A percentile compares a stretch with the other conserved stretches of the same genome.
phyloP scores from a whole-genome alignment of 2,113 vertebrate species.

The Triplophysa tibetana region DNA sequence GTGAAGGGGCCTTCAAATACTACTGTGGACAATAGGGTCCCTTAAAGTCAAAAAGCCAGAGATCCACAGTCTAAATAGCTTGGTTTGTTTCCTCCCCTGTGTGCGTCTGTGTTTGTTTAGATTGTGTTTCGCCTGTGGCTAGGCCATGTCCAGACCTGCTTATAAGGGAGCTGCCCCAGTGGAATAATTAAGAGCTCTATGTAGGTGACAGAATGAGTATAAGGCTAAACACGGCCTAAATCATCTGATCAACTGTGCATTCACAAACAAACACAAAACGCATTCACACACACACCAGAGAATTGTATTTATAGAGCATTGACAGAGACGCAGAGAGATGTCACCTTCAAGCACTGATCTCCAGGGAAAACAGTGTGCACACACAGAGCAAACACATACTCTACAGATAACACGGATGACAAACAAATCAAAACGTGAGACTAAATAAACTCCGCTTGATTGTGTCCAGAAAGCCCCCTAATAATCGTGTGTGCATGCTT shows the following conservation, averaged over 20 bases:
- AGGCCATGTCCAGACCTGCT: conserved; percentile 58
- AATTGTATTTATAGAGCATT: conserved; percentile 70
- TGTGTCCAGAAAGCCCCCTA: conserved; percentile 42
- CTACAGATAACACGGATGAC: conserved; percentile 54
- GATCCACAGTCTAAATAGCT: background rate
- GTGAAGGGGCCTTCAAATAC: no score
- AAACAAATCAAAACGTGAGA: conserved; percentile 59
- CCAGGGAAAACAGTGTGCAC: conserved; percentile 55
- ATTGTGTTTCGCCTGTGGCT: conserved; percentile 33
- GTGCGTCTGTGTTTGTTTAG: conserved; percentile 25
- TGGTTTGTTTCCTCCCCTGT: conserved; percentile 8
- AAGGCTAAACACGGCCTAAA: conserved; percentile 67
- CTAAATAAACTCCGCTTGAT: conserved; percentile 54
- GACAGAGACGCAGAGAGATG: conserved; percentile 66
- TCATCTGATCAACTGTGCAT: conserved; percentile 72
- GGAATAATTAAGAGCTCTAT: conserved; percentile 78
- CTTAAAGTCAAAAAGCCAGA: no score
- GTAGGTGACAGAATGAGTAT: conserved; percentile 74
- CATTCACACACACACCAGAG: conserved; percentile 47
- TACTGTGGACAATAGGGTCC: no score
- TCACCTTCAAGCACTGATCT: conserved; percentile 75
- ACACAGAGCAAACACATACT: conserved; percentile 63
- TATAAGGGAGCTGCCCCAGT: conserved; percentile 68
- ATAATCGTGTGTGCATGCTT: conserved; percentile 19
- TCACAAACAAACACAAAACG: background rate